phyloP scores from a whole-genome alignment of 2,113 vertebrate genomes.

The Antennarius striatus region DNA sequence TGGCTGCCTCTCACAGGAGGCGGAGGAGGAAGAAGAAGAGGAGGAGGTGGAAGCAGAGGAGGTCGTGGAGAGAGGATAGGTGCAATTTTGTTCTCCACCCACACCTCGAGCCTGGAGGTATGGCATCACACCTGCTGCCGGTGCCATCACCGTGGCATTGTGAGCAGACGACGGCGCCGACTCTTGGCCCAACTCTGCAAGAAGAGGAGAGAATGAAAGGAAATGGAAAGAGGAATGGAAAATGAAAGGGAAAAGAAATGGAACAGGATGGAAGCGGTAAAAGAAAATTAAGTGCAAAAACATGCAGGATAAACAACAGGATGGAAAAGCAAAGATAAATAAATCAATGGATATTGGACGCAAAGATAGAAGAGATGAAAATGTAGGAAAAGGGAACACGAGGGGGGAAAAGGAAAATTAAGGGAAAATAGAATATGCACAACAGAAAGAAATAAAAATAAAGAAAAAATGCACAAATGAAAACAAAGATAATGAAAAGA shows the following conservation, averaged over 20 bases:
- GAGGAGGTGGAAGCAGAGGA: conserved; percentile 33
- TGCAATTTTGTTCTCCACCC: conserved; percentile 66
- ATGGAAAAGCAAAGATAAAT: not conserved
- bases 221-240: not conserved
- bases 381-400: too few relatives aligned
- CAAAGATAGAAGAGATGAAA: too few relatives aligned
- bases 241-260: too few relatives aligned
- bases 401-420: too few relatives aligned
- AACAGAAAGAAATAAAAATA: not conserved
- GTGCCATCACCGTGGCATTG: conserved; percentile 69
- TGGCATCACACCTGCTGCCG: conserved; percentile 81
- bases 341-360: too few relatives aligned
- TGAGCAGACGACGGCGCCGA: conserved; percentile 71
- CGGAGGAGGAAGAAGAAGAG: conserved; percentile 47
- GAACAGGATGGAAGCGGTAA: not conserved
- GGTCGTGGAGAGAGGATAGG: conserved; percentile 47
- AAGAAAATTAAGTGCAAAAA: not conserved
- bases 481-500: not conserved
- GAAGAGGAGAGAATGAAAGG: not conserved
- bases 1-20: conserved; percentile 78
- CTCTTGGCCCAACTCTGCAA: conserved; percentile 77
- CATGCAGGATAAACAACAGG: not conserved
- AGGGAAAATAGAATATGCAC: too few relatives aligned
- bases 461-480: not conserved
- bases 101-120: conserved; percentile 82